Base-by-base conservation (phyloP, 2,888 invertebrate genomes). In the Melangyna quadrimaculata region DNA sequence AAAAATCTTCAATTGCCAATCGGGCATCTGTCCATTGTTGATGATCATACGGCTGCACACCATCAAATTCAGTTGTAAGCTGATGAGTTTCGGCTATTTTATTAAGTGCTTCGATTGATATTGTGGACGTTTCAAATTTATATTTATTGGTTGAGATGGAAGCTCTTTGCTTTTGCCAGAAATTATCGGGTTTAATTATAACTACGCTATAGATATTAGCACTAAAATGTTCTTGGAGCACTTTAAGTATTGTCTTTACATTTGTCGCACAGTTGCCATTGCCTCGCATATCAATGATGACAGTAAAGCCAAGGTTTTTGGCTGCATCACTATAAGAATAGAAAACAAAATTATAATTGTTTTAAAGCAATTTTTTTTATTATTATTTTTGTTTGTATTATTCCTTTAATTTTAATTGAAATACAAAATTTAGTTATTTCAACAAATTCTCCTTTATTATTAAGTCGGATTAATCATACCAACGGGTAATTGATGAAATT, bases 131-230 rank as follows among this genome's bases (percentile, higher is more conserved):
- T 97, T 99, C 99, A 94, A 99, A 99, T 94, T 98, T 98, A 94
- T 98, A 99, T 94, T 99, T 99, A 93, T 98, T 97, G 93, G 98
- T 97, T 90, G 98, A 98, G 91, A 99, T 95, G 88, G 98, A 98
- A 89, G 98, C 98, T 91, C 98, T 96, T 93, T 99, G 99, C 93
- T 99, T 99, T 93, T 99, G 99, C 99, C 99, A 99, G 94, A 99
- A 99, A 92, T 98, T 99, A 91, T 99, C 99, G 88, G 99, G 98
- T 93, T 99, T 99, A 89, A 99, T 98, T 92, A 99, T 98, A 91
- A 97, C 97, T 89, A 98, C 98, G 92, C 96, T 96, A 93, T 98
- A 97, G 91, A 99, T 97, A 88, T 95, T 95, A 89, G 97, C 96
- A 89, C 98, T 96, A 93, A 98, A 99, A 93, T 98, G 97, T 92